These are phyloP conservation scores for Clarias laeviceps DNA, from an alignment of 2,797 vertebrate genomes.

Conservation along the genomic window DNA sequence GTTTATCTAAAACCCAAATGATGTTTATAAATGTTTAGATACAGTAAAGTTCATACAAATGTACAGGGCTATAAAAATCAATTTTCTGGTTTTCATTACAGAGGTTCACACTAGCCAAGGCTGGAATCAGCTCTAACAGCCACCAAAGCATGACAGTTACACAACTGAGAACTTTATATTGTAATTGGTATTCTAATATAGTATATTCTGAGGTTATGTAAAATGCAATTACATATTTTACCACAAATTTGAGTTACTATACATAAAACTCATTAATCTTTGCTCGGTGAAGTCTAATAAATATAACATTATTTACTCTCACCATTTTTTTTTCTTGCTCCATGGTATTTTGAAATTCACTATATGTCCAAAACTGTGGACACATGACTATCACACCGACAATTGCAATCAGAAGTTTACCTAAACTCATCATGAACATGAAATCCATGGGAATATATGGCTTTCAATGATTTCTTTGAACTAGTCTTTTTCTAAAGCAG, in stretches of 20 bases:
- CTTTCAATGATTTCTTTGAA: too few relatives aligned
- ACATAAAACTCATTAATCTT: not conserved
- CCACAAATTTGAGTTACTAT: not conserved
- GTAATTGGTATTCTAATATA: not conserved
- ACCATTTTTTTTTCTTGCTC: not conserved
- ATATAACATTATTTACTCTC: not conserved
- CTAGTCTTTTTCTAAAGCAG: too few relatives aligned
- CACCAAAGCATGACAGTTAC: not conserved
- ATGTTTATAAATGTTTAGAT: conserved; percentile 7
- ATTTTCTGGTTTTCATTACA: not conserved
- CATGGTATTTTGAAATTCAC: not conserved
- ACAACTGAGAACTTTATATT: not conserved
- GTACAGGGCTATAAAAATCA: not conserved
- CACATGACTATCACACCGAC: not conserved
- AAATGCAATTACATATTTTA: not conserved
- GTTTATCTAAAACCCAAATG: not conserved
- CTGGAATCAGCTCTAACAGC: not conserved
- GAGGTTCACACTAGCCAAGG: not conserved
- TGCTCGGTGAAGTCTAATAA: not conserved
- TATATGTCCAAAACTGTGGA: not conserved
- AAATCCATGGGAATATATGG: not conserved
- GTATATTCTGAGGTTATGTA: not conserved
- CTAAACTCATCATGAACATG: too few relatives aligned
- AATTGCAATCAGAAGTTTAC: too few relatives aligned
- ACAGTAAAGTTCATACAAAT: conserved; percentile 8